These are phyloP conservation scores for Ophion obscuratus DNA, from an alignment of 2,888 invertebrate species.

Conservation along the genomic window DNA sequence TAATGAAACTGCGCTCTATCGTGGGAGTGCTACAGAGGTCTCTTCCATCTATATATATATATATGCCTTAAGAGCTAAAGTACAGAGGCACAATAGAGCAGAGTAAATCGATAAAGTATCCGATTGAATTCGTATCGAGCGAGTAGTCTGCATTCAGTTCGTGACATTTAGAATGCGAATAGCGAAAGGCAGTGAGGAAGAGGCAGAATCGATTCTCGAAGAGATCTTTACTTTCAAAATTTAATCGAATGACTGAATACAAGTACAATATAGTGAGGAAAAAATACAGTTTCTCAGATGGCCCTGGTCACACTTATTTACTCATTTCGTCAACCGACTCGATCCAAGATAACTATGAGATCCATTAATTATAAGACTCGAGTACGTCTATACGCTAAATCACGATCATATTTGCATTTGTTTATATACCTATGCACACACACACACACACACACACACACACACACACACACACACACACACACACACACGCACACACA, in stretches of 20 bases:
- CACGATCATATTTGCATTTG: slow-evolving; percentile 16
- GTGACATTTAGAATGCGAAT: slow-evolving; percentile 58
- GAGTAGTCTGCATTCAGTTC: slow-evolving; percentile 42
- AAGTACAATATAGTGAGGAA: not conserved
- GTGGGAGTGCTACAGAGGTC: slow-evolving; percentile 61
- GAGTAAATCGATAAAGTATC: slow-evolving; percentile 48
- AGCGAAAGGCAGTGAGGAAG: slow-evolving; percentile 34
- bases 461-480: no score
- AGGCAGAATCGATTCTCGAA: slow-evolving; percentile 26
- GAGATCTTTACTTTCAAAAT: slow-evolving; percentile 19
- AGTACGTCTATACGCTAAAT: slow-evolving; percentile 25
- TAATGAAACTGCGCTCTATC: slow-evolving; percentile 72
- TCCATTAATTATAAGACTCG: slow-evolving; percentile 47
- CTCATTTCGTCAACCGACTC: slow-evolving; percentile 29
- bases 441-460: no score
- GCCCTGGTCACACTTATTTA: slow-evolving; percentile 33
- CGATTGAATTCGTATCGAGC: slow-evolving; percentile 64
- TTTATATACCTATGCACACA: no score
- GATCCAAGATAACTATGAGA: slow-evolving; percentile 23
- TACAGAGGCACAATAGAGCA: slow-evolving; percentile 47
- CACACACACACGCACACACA: no score
- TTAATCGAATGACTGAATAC: slow-evolving; percentile 5
- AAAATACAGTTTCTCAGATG: no score
- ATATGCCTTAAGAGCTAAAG: not conserved
- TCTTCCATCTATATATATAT: slow-evolving; percentile 27